phyloP scores from a whole-genome alignment of 1,140 invertebrate genomes.

The Heterodera schachtii region DNA sequence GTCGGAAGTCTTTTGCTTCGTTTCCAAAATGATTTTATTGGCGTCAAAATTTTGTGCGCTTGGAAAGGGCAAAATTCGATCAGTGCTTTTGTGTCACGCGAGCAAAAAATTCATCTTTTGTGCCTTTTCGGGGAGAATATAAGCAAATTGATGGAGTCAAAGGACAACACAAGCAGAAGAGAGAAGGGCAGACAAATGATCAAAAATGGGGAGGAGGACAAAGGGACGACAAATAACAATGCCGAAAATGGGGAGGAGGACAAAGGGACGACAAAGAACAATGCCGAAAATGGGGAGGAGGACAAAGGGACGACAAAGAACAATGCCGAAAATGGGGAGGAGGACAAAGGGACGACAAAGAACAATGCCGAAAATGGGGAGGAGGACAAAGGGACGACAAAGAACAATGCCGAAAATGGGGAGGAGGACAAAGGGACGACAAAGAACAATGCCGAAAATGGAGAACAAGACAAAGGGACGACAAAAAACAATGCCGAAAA shows the following conservation, averaged over 20 bases:
- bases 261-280: too few relatives aligned
- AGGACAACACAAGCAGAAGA: slow-evolving; percentile 19
- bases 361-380: too few relatives aligned
- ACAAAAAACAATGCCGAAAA: too few relatives aligned
- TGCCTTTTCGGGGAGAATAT: slow-evolving; percentile 47
- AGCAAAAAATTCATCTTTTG: slow-evolving; percentile 55
- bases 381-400: too few relatives aligned
- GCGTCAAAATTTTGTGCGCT: slow-evolving; percentile 41
- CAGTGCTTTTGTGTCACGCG: slow-evolving; percentile 45
- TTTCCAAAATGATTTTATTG: slow-evolving; percentile 24
- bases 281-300: neutral
- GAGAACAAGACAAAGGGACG: too few relatives aligned
- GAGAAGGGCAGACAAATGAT: slow-evolving; percentile 1
- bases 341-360: too few relatives aligned
- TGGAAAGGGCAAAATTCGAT: slow-evolving; percentile 49
- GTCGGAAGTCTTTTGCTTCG: slow-evolving; percentile 41
- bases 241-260: too few relatives aligned
- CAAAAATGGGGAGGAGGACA: neutral
- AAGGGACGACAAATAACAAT: too few relatives aligned
- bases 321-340: too few relatives aligned
- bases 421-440: too few relatives aligned
- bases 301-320: neutral
- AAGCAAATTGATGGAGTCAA: slow-evolving; percentile 7
- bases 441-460: too few relatives aligned
- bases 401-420: too few relatives aligned